These are phyloP conservation scores for Apus apus DNA, from an alignment of 2,113 vertebrate species.

Conservation along the genomic window DNA sequence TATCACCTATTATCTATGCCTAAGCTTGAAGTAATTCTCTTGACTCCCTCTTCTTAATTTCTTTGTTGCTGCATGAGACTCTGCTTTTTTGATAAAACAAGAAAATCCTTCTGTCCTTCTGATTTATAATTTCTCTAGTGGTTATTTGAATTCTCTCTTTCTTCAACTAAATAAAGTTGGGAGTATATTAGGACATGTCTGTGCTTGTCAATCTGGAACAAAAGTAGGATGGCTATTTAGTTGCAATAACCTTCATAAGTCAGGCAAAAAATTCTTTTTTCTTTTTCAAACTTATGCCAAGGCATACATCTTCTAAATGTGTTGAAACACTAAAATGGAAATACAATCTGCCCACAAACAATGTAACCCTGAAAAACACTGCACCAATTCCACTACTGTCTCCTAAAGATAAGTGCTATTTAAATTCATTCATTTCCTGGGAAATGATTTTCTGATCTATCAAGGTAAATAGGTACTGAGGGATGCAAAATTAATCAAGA, in stretches of 20 bases:
- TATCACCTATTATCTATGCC: conserved; percentile 42
- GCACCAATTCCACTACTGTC: background rate
- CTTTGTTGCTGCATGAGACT: background rate
- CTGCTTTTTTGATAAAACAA: conserved; percentile 41
- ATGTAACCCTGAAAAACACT: background rate
- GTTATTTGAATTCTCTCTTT: conserved; percentile 1
- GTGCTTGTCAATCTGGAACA: background rate
- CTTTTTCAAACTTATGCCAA: background rate
- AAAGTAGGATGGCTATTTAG: background rate
- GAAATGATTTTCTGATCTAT: conserved; percentile 54
- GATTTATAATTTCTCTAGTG: conserved; percentile 31
- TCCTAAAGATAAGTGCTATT: conserved; percentile 23
- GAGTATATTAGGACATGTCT: background rate
- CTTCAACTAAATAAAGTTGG: background rate
- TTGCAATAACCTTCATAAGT: background rate
- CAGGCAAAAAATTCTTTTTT: background rate
- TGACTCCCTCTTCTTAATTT: background rate
- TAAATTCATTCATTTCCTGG: conserved; percentile 33
- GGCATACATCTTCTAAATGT: background rate
- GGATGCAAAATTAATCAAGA: conserved; percentile 54
- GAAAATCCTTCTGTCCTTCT: conserved; percentile 23
- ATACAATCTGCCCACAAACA: background rate
- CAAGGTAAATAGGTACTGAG: conserved; percentile 49
- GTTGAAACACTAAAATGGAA: background rate
- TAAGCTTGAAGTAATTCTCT: conserved; percentile 34